Base-by-base conservation (phyloP, 37 sponge, comb jelly and placozoan species). In the Bolinopsis microptera region DNA sequence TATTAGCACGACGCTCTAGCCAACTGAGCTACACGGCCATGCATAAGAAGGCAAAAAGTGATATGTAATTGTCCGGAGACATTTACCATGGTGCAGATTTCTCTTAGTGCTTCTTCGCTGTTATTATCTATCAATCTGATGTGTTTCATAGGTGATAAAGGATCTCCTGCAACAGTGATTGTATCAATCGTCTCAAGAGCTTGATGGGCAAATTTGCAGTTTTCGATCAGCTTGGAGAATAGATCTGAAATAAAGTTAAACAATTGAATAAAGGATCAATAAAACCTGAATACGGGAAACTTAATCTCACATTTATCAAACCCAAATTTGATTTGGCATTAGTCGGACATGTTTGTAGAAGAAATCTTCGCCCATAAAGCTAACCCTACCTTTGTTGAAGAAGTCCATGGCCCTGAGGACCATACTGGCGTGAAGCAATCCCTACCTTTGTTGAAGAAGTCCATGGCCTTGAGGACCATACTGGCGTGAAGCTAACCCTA, bases 351-450 rank as follows among this genome's bases (percentile, higher is more conserved):
- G n/a, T n/a, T n/a, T n/a, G n/a, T n/a, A n/a, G n/a, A n/a, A n/a
- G n/a, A n/a, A n/a, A n/a, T n/a, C n/a, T n/a, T n/a, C n/a, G n/a
- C n/a, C n/a, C n/a, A n/a, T n/a, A n/a, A n/a, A n/a, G n/a, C n/a
- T n/a, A n/a, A n/a, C 61, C 1, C 33, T 16, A 86, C 90, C 90
- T 86, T 39, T 39, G 8, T 96, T 94, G 93, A 99, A 94, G 37
- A 95, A 76, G n/a, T 94, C 92, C 38, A 99, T 95, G 23, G 95
- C 96, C 68, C 93, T 95, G 0, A 96, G 94, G 32, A 96, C 95
- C 40, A 96, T 95, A 1, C 92, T 75, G 1, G 97, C 96, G 70
- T 95, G 93, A n/a, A n/a, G n/a, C n/a, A n/a, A n/a, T n/a, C 61
- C 1, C 33, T 16, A 86, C 90, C 90, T 86, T 39, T 39, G 8